A percentile compares a stretch with the other conserved stretches of the same genome.
Evolutionary conservation across 2,113 vertebrate species (phyloP).

Genomic region (Oryzias celebensis): DNA sequence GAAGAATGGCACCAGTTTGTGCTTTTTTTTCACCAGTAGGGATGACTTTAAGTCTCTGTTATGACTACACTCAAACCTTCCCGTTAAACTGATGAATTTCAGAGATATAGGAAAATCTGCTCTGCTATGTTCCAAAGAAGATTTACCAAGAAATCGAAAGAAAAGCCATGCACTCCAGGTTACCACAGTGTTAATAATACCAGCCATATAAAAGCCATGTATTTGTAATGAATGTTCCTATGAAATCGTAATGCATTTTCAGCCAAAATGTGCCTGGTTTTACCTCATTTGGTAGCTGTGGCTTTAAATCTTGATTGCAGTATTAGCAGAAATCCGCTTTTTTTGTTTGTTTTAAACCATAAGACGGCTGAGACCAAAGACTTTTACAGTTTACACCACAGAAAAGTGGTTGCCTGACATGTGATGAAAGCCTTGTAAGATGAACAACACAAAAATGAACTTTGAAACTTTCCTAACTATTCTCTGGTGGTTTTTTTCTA

Average conservation of each 20-base stretch:
- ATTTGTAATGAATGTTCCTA: constrained; percentile 54
- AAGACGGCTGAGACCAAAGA: constrained; percentile 68
- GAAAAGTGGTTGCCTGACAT: constrained; percentile 41
- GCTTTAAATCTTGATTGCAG: constrained; percentile 57
- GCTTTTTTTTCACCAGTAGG: constrained; percentile 34
- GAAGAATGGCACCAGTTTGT: constrained; percentile 64
- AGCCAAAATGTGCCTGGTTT: constrained; percentile 66
- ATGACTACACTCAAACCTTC: constrained; percentile 61
- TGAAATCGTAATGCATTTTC: constrained; percentile 53
- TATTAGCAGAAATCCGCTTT: constrained; percentile 64
- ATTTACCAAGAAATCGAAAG: constrained; percentile 32
- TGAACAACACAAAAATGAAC: constrained; percentile 48
- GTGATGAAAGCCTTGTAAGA: constrained; percentile 40
- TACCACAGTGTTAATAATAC: constrained; percentile 75
- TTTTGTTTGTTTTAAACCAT: constrained; percentile 27
- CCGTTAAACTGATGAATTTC: constrained; percentile 62
- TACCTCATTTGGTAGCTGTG: constrained; percentile 65
- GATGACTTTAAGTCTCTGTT: constrained; percentile 67
- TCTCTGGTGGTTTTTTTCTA: constrained; percentile 59
- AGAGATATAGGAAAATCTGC: constrained; percentile 62
- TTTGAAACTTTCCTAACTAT: constrained; percentile 54
- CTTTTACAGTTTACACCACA: constrained; percentile 62
- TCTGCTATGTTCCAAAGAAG: constrained; percentile 49
- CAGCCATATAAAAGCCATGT: constrained; percentile 66
- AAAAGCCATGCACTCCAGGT: constrained; percentile 70